Evolutionary conservation across 2,113 vertebrate species (phyloP).

Genomic region (Genyomyrus donnyi): DNA sequence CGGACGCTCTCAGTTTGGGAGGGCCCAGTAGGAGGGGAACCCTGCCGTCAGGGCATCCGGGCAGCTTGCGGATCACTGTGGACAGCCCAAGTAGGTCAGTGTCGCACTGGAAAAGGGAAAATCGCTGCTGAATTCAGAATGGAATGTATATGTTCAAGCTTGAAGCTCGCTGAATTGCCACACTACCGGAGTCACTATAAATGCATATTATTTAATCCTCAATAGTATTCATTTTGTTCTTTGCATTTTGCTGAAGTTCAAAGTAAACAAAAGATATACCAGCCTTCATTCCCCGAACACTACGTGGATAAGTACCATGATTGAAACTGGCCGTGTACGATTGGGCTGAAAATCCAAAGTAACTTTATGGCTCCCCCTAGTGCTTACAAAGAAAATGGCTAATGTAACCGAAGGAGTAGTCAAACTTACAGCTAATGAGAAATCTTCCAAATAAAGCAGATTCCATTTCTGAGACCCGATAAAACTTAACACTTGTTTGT

Average conservation of each 20-base stretch:
- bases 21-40: background rate
- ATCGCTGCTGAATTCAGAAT: background rate
- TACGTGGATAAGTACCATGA: background rate
- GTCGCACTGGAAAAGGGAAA: background rate
- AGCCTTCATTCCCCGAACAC: background rate
- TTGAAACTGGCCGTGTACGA: background rate
- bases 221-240: background rate
- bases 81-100: background rate
- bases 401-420: background rate
- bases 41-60: background rate
- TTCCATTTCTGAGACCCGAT: background rate
- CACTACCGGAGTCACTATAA: background rate
- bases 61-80: background rate
- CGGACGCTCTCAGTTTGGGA: background rate
- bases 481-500: background rate
- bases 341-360: constrained; percentile 9
- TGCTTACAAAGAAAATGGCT: constrained; percentile 33
- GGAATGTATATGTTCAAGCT: background rate
- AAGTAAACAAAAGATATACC: constrained; percentile 3
- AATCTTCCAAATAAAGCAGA: background rate
- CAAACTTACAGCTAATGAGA: background rate
- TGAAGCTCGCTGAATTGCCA: background rate
- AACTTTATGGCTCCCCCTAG: constrained; percentile 55
- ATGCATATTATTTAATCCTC: background rate
- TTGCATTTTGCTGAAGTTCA: background rate